Base-by-base conservation (phyloP, 1,140 invertebrate species). In the Drosophila kepulauana region DNA sequence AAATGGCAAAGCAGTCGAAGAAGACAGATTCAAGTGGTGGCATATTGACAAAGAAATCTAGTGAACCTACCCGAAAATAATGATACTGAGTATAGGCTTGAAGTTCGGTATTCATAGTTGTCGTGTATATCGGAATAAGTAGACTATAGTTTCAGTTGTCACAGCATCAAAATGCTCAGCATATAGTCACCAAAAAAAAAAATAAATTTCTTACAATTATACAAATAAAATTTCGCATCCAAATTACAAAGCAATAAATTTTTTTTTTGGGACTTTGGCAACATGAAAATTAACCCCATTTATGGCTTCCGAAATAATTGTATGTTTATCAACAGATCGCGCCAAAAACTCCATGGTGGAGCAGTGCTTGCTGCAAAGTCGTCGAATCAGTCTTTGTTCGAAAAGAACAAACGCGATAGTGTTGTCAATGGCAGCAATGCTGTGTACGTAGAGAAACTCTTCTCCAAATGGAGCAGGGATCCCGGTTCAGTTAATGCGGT, bases 401-500 rank as follows among this genome's bases (percentile, higher is more conserved):
- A 45, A 30, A 45, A 33, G n/a, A 13, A 15, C 5, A 20, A 46
- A n/a, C 7, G 10, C 5, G 75, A 78, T 0, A 67, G 57, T 13
- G 15, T 74, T 30, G 63, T 70, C 2, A 78, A 43, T 16, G 75
- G 75, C 51, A 58, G 25, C 30, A 74, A 66, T 63, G 79, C 72
- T 0, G 13, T 7, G 1, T 82, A 76, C 20, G 49, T 82, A 0
- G 79, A 82, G 8, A 35, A 33, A 16, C 43, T 79, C 10, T 79
- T 70, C 11, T 38, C 51, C 0, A 56, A 63, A 3, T 82, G 79
- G 79, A 3, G 15, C 5, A 45, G 62, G 15, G 45, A 82, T 61
- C 68, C 68, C 3, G 41, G 16, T 1, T 76, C 77, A 5, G 79
- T 82, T 1, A 73, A 82, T 57, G 1, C 46, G 63, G 79, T 81